These are phyloP conservation scores for Oplegnathus fasciatus DNA, from an alignment of 2,113 vertebrate genomes.

Conservation along the genomic window DNA sequence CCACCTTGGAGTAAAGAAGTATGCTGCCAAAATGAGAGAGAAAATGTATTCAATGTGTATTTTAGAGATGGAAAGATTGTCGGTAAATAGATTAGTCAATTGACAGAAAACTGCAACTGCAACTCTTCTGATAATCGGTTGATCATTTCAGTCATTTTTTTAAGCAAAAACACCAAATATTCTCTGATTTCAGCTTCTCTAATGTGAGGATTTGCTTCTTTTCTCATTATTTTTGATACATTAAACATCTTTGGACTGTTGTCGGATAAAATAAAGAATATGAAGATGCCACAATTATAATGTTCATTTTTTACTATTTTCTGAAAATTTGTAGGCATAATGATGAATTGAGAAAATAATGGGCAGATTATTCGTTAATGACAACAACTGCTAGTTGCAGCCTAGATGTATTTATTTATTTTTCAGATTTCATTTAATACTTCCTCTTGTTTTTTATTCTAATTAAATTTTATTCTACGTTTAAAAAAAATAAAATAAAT, in stretches of 20 bases:
- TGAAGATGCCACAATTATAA: neutral
- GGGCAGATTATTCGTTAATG: neutral
- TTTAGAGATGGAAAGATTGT: neutral
- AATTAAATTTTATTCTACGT: neutral
- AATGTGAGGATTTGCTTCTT: neutral
- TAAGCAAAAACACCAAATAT: neutral
- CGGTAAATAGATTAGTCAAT: neutral
- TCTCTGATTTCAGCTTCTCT: neutral
- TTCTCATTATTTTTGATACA: neutral
- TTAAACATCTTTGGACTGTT: neutral
- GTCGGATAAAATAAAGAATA: neutral
- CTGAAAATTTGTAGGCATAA: neutral
- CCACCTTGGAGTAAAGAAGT: slow-evolving; percentile 91
- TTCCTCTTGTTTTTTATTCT: too few species aligned
- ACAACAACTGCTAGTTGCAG: too few species aligned
- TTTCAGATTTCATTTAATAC: too few species aligned
- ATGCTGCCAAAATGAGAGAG: slow-evolving; percentile 78
- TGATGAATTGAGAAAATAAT: neutral
- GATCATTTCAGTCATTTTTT: neutral
- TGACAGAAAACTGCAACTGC: neutral
- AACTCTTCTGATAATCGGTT: neutral
- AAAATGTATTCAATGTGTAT: neutral
- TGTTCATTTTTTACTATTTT: neutral
- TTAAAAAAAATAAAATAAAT: neutral
- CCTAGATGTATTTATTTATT: too few species aligned